Conservation (phyloP, 2,888 invertebrate species). For the Conistra vaccinii region DNA sequence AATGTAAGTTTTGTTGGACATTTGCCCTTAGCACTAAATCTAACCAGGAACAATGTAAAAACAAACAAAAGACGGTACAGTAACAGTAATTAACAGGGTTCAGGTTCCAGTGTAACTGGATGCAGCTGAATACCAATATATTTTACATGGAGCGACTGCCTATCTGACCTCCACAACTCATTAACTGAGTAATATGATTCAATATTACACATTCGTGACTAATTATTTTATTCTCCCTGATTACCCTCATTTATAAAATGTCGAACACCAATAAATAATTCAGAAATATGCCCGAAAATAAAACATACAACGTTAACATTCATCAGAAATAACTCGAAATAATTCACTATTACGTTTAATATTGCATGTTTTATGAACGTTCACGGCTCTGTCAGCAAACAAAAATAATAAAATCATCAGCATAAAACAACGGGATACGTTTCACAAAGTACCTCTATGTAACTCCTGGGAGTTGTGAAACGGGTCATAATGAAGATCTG, state of each 20-base stretch:
- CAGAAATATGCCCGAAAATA: constrained; percentile 22
- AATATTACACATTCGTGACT: constrained; percentile 19
- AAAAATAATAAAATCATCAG: constrained; percentile 71
- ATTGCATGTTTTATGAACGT: constrained; percentile 42
- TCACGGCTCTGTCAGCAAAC: constrained; percentile 26
- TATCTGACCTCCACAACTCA: not conserved
- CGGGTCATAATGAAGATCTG: constrained; percentile 97
- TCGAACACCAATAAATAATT: constrained; percentile 31
- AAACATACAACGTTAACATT: constrained; percentile 17
- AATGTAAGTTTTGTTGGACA: not conserved
- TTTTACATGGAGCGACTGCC: too few species aligned
- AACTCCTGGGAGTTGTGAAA: constrained; percentile 90
- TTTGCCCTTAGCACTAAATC: not conserved
- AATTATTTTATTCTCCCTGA: constrained; percentile 32
- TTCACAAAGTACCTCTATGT: constrained; percentile 83
- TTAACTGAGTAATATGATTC: not conserved
- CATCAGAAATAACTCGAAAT: constrained; percentile 33
- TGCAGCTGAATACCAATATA: too few species aligned
- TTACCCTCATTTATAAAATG: constrained; percentile 42
- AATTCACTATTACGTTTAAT: constrained; percentile 44
- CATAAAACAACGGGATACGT: constrained; percentile 63
- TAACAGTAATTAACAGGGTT: not conserved
- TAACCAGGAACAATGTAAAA: not conserved
- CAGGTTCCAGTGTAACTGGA: not conserved
- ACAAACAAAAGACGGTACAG: not conserved